Evolutionary conservation across 1,140 invertebrate species (phyloP).

Genomic region (Bombus balteatus): DNA sequence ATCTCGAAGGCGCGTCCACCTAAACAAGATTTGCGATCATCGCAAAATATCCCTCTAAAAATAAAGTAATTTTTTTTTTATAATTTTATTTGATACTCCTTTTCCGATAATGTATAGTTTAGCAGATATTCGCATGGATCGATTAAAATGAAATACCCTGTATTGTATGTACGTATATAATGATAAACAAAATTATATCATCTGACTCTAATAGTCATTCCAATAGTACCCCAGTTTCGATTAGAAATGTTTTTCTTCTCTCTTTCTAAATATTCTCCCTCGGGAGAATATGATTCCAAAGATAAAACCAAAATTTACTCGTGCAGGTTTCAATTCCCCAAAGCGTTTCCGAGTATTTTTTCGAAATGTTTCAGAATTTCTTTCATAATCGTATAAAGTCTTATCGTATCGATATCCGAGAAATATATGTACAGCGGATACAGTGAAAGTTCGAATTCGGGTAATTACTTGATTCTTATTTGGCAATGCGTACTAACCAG

Average conservation of each 20-base stretch:
- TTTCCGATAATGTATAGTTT: no score
- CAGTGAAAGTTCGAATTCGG: slow-evolving; percentile 19
- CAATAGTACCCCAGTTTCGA: not conserved
- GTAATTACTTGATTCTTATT: not conserved
- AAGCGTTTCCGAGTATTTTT: not conserved
- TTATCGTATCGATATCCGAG: no score
- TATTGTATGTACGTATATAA: no score
- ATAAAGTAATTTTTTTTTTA: no score
- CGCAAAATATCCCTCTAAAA: no score
- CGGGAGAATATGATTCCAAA: not conserved
- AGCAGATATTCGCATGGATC: no score
- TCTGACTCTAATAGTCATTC: no score
- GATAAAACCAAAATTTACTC: not conserved
- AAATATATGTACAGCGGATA: not conserved
- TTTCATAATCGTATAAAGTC: not conserved
- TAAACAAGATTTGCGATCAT: no score
- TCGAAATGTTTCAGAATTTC: not conserved
- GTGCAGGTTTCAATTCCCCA: not conserved
- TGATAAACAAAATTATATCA: no score
- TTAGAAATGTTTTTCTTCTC: not conserved
- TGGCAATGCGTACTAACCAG: not conserved
- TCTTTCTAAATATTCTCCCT: not conserved
- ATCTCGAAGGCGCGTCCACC: no score
- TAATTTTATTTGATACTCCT: no score
- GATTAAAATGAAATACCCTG: no score